Conservation (phyloP, 1,140 invertebrate genomes). For the Drosophila simulans region DNA sequence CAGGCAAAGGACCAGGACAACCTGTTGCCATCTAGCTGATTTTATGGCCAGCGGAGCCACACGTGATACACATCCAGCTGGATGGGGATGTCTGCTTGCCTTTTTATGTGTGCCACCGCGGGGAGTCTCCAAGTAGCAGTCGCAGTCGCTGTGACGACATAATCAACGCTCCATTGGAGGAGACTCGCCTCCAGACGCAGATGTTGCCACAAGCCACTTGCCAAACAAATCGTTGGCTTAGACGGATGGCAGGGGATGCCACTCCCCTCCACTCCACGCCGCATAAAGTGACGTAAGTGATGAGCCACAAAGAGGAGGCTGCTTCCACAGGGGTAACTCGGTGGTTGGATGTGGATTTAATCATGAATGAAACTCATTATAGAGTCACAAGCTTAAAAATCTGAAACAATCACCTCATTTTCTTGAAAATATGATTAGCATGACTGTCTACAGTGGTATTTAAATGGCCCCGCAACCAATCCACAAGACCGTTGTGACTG, state of each 20-base stretch:
- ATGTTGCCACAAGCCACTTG: slow-evolving; percentile 32
- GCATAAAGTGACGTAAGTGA: slow-evolving; percentile 31
- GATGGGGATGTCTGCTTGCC: slow-evolving; percentile 31
- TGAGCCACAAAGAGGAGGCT: slow-evolving; percentile 9
- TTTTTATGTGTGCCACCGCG: slow-evolving; percentile 32
- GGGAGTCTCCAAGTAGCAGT: slow-evolving; percentile 25
- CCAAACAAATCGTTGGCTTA: slow-evolving; percentile 55
- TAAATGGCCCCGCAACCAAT: neutral
- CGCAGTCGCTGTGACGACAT: slow-evolving; percentile 62
- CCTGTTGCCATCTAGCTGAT: slow-evolving; percentile 31
- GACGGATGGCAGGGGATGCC: slow-evolving; percentile 12
- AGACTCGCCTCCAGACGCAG: slow-evolving; percentile 32
- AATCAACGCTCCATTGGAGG: slow-evolving; percentile 76
- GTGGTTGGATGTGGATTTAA: neutral
- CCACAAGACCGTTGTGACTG: neutral
- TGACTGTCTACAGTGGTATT: neutral
- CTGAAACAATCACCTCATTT: neutral
- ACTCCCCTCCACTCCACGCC: slow-evolving; percentile 1
- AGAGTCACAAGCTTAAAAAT: neutral
- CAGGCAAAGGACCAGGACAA: slow-evolving; percentile 18
- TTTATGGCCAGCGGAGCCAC: slow-evolving; percentile 42
- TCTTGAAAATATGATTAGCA: neutral
- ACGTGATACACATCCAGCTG: slow-evolving; percentile 28
- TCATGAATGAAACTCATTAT: neutral
- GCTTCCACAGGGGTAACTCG: slow-evolving; percentile 8